Base-by-base conservation (phyloP, 2,888 invertebrate genomes). In the Philaethria dido region DNA sequence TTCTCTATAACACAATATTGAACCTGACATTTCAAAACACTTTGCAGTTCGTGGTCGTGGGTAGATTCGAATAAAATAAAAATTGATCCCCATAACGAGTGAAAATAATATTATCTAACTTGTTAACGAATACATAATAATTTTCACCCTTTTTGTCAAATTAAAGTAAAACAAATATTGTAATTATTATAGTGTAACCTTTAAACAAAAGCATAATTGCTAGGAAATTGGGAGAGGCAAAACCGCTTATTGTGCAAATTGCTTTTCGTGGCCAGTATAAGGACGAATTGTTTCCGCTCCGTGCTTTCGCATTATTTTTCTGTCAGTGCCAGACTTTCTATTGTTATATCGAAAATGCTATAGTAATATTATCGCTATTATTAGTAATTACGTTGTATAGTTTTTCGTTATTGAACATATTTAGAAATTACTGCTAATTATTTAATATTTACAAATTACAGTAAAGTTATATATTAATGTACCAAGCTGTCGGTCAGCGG, bases 261-360 rank as follows among this genome's bases (percentile, higher is more conserved):
- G 54, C 54, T 62, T 61, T 62, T 47, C 36, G 61, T 64, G 57
- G 62, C 44, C 50, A 61, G 61, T 22, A 36, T 13, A 52, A 54
- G 63, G 59, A 39, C 57, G 57, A 42, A 64, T 62, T 57, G 65
- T 42, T 69, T 71, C 69, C 69, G 69, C 67, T 69, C 48, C 52
- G 42, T 50, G 62, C 67, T 55, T 62, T 59, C 62, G 59, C 47
- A 65, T 71, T 67, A 69, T 68, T 67, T 55, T 67, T 60, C 67
- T 69, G 71, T 69, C 69, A 69, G 54, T 44, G 55, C 39, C 62
- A 67, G 64, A 9, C 54, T 54, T 63, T 62, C 52, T 29, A 14
- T 1, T 42, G 50, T 16, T 48, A 60, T 39, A 47, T 52, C 36
- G 16, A n/a, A 33, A 50, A 66, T 42, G 45, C 25, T 25, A 18